Evolutionary conservation across 2,797 vertebrate species (phyloP).

Genomic region (Sebastes trivittatus): DNA sequence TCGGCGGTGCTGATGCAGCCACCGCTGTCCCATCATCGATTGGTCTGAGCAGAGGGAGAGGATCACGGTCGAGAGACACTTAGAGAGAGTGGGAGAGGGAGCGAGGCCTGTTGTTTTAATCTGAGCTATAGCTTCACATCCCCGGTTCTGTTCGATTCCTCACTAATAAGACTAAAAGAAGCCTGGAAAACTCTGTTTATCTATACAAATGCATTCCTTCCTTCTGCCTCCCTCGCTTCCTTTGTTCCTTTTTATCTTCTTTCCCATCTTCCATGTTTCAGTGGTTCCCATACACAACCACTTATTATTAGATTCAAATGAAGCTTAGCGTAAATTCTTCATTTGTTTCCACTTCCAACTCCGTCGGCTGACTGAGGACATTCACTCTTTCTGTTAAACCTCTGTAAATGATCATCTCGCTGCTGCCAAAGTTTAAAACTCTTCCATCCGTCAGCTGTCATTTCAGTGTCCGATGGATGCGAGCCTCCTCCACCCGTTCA

Average conservation of each 20-base stretch:
- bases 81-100: not conserved
- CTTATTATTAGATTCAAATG: not conserved
- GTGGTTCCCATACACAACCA: not conserved
- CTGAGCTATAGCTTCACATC: not conserved
- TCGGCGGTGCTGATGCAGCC: slow-evolving; percentile 56
- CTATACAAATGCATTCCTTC: not conserved
- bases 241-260: not conserved
- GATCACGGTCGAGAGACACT: not conserved
- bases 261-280: not conserved
- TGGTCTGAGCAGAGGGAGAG: slow-evolving; percentile 6
- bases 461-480: not conserved
- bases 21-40: slow-evolving; percentile 42
- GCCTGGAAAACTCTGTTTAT: not conserved
- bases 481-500: too few species aligned
- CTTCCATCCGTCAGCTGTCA: not conserved
- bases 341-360: not conserved
- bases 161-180: slow-evolving; percentile 42
- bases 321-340: not conserved
- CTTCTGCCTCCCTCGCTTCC: not conserved
- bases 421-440: not conserved
- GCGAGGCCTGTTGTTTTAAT: slow-evolving; percentile 42
- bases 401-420: not conserved
- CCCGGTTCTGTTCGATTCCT: slow-evolving; percentile 23
- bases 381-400: not conserved
- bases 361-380: not conserved